Evolutionary conservation across 2,797 vertebrate species (phyloP).

Genomic region (Sebastes variabilis): DNA sequence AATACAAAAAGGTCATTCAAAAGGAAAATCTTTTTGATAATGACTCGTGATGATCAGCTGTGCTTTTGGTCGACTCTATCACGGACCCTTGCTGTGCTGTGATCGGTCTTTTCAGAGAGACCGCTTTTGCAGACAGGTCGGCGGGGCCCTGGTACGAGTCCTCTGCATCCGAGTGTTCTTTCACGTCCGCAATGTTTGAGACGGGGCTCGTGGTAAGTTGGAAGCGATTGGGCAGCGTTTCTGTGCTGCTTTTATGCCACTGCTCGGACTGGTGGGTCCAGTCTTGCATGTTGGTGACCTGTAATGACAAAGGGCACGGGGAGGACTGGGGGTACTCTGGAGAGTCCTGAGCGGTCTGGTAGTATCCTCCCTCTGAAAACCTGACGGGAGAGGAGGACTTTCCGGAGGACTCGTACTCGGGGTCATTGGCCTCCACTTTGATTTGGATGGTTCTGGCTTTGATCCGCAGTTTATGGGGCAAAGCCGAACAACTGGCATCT

Average conservation of each 20-base stretch:
- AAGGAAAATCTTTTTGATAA: slow-evolving; percentile 75
- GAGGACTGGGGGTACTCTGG: slow-evolving; percentile 80
- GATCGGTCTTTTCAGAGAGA: slow-evolving; percentile 88
- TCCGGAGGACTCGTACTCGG: slow-evolving; percentile 86
- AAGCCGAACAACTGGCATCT: slow-evolving; percentile 86
- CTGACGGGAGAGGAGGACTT: slow-evolving; percentile 84
- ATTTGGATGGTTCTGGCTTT: slow-evolving; percentile 93
- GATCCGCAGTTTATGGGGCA: slow-evolving; percentile 96
- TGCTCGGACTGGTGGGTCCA: slow-evolving; percentile 89
- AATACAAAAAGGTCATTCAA: slow-evolving; percentile 75
- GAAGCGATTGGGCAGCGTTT: slow-evolving; percentile 60
- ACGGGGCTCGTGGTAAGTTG: slow-evolving; percentile 55
- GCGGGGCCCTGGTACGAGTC: slow-evolving; percentile 86
- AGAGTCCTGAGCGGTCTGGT: slow-evolving; percentile 77
- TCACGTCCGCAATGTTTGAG: slow-evolving; percentile 69
- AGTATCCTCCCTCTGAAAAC: slow-evolving; percentile 82
- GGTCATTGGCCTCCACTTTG: slow-evolving; percentile 91
- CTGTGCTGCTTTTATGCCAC: slow-evolving; percentile 84
- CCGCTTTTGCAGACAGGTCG: slow-evolving; percentile 85
- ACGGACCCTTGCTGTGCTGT: slow-evolving; percentile 85
- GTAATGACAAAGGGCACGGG: slow-evolving; percentile 88
- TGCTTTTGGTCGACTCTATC: slow-evolving; percentile 85
- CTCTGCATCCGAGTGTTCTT: slow-evolving; percentile 84
- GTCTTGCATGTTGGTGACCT: slow-evolving; percentile 90
- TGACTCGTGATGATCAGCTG: slow-evolving; percentile 75